Evolutionary conservation across 2,888 invertebrate genomes (phyloP).

Genomic region (Onchidella celtica): DNA sequence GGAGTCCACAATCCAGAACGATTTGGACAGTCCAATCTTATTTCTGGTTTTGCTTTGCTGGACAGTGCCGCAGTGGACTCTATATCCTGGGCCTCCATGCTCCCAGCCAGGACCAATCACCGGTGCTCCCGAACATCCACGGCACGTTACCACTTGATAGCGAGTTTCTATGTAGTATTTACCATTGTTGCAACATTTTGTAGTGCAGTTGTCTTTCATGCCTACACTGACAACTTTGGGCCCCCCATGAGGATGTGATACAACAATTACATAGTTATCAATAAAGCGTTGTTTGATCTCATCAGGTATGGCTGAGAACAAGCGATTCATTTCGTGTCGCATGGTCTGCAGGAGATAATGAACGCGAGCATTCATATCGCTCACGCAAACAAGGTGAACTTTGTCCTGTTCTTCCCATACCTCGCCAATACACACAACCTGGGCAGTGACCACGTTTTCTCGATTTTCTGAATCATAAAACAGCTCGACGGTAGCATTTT

Average conservation of each 20-base stretch:
- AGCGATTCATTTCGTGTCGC: not conserved
- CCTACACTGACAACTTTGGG: constrained; percentile 25
- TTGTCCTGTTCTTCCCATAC: constrained; percentile 32
- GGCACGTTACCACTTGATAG: constrained; percentile 19
- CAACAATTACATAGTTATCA: not conserved
- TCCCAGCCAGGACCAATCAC: constrained; percentile 21
- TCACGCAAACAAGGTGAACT: constrained; percentile 23
- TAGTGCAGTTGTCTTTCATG: not conserved
- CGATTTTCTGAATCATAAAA: not conserved
- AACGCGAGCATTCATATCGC: not conserved
- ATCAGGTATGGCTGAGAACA: not conserved
- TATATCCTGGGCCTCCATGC: constrained; percentile 15
- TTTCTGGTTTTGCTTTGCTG: not conserved
- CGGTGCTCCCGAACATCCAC: constrained; percentile 22
- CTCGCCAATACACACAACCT: not conserved
- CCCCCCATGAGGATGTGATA: constrained; percentile 10
- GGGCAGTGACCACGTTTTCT: not conserved
- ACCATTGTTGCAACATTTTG: not conserved
- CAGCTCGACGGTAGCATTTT: not conserved
- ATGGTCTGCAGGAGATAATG: not conserved
- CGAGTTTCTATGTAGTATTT: not conserved
- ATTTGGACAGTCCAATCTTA: constrained; percentile 13
- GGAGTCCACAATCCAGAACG: constrained; percentile 18
- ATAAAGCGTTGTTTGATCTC: not conserved
- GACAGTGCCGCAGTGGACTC: constrained; percentile 4